A percentile compares a stretch with the other conserved stretches of the same genome.
Conservation (phyloP, 2,888 invertebrate genomes). For the Sycophila texana region DNA sequence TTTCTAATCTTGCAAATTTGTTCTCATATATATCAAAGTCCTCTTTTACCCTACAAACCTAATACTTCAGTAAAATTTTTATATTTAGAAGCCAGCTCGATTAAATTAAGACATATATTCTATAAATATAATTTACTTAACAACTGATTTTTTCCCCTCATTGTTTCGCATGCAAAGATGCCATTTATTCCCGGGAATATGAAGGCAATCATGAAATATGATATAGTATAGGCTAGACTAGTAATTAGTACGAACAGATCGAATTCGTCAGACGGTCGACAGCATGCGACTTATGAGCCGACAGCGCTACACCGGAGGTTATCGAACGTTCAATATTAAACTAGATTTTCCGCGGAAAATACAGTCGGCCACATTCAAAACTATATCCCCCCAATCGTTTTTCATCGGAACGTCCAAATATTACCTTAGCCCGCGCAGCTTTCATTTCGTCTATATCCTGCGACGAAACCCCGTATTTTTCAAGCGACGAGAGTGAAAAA, state of each 20-base stretch:
- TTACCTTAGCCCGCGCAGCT: too few relatives aligned
- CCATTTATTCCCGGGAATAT: constrained; percentile 41
- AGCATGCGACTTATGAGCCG: constrained; percentile 11
- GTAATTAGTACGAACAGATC: constrained; percentile 51
- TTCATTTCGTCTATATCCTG: too few relatives aligned
- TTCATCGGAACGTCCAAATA: too few relatives aligned
- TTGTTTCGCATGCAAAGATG: constrained; percentile 52
- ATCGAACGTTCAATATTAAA: constrained; percentile 2
- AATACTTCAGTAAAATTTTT: too few relatives aligned
- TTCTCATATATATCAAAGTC: too few relatives aligned
- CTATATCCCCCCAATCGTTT: background rate
- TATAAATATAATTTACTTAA: constrained; percentile 16
- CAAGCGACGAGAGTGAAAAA: background rate
- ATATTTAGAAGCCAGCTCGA: too few relatives aligned
- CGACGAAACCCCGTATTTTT: background rate
- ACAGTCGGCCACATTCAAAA: background rate
- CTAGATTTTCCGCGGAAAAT: too few relatives aligned
- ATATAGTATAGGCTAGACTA: constrained; percentile 48
- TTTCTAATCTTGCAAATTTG: too few relatives aligned
- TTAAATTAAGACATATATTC: background rate
- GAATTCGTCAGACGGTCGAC: constrained; percentile 43
- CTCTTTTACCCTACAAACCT: too few relatives aligned
- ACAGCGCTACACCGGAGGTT: constrained; percentile 6
- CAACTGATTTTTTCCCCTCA: constrained; percentile 20
- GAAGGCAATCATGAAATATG: constrained; percentile 52